phyloP scores from a whole-genome alignment of 2,797 vertebrate genomes.

The Xenentodon cancila region DNA sequence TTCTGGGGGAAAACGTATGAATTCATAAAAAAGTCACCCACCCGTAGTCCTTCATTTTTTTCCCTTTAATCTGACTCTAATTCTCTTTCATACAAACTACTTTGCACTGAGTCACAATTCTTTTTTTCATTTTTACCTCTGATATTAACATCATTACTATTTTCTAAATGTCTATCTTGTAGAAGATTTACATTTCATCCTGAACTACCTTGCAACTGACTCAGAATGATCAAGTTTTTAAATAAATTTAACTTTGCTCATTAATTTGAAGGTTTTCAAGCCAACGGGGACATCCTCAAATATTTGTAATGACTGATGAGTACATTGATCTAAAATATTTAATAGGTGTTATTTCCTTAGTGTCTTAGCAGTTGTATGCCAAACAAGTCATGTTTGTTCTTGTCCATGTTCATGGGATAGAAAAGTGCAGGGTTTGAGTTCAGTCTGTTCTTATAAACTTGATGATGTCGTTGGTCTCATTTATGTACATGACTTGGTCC shows the following conservation, averaged over 20 bases:
- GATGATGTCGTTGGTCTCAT: not conserved
- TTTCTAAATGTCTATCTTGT: not conserved
- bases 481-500: conserved; percentile 12
- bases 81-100: no score
- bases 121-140: not conserved
- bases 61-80: not conserved
- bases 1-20: not conserved
- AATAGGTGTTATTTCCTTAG: no score
- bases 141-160: not conserved
- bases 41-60: not conserved
- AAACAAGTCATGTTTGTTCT: not conserved
- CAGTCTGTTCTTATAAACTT: not conserved
- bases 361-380: no score
- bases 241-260: not conserved
- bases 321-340: no score
- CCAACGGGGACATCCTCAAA: no score
- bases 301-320: not conserved
- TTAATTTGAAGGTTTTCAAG: not conserved
- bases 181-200: not conserved
- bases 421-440: no score
- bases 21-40: not conserved
- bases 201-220: not conserved
- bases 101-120: no score
- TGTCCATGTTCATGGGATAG: not conserved
- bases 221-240: not conserved